Conservation (phyloP, 37 sponge, comb jelly and placozoan species). For the Geodia barretti region DNA sequence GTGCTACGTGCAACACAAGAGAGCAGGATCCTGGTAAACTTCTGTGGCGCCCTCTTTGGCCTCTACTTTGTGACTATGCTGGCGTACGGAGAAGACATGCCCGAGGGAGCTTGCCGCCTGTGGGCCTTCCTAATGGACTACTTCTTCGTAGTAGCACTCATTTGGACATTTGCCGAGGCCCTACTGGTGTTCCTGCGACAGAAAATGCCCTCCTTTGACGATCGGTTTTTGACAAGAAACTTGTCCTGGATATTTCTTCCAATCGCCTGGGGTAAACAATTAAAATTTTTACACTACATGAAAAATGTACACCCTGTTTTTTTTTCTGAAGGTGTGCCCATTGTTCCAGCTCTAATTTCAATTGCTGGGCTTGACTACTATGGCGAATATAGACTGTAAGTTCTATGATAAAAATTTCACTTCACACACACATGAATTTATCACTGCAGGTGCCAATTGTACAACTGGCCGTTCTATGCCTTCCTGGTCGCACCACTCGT, state of each 20-base stretch:
- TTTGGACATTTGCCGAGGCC: constrained; percentile 46
- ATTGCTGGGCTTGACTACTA: not conserved
- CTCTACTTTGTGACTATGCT: constrained; percentile 26
- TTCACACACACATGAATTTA: not conserved
- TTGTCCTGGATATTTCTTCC: not conserved
- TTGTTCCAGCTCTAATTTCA: not conserved
- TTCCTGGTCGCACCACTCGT: constrained; percentile 53
- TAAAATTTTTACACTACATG: too few relatives aligned
- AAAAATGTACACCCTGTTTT: too few relatives aligned
- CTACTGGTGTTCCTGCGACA: constrained; percentile 29
- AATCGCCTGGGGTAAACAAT: constrained; percentile 4
- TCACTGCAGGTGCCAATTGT: constrained; percentile 48
- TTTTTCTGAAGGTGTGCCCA: not conserved
- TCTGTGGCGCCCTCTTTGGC: constrained; percentile 48
- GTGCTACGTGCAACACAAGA: not conserved
- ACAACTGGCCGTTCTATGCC: constrained; percentile 50
- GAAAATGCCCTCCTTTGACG: not conserved
- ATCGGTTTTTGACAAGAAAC: not conserved
- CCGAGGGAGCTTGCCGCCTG: not conserved
- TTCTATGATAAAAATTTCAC: not conserved
- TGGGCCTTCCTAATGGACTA: constrained; percentile 52
- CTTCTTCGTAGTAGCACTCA: constrained; percentile 24
- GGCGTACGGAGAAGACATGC: not conserved
- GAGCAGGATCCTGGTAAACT: constrained; percentile 36
- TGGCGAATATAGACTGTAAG: not conserved